Percentiles rank a stretch among this genome's conserved stretches.
Evolutionary conservation across 2,797 vertebrate species (phyloP).

Genomic region (Labroides dimidiatus): DNA sequence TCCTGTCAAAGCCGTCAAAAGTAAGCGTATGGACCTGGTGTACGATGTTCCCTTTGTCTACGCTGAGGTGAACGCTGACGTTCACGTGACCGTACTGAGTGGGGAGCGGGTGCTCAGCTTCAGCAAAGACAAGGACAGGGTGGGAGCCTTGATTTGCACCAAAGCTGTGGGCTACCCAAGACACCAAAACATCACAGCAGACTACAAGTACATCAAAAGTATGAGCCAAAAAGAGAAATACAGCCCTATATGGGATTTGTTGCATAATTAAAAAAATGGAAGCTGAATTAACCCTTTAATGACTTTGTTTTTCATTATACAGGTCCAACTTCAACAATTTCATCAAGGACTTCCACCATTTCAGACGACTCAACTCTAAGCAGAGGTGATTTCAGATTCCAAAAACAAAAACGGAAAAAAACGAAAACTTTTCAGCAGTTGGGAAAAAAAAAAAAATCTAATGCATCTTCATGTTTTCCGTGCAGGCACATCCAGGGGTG

Average conservation of each 20-base stretch:
- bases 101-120: conserved; percentile 77
- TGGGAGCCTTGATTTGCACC: conserved; percentile 93
- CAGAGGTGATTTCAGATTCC: conserved; percentile 48
- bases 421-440: fast-evolving
- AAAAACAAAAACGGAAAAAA: fast-evolving
- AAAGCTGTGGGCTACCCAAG: conserved; percentile 84
- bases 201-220: conserved; percentile 88
- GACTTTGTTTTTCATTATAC: conserved; percentile 14
- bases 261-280: not conserved
- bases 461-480: conserved; percentile 17
- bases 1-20: conserved; percentile 87
- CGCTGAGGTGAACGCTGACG: conserved; percentile 92
- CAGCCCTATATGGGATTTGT: not conserved
- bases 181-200: conserved; percentile 85
- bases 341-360: conserved; percentile 40
- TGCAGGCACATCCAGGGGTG: conserved; percentile 27
- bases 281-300: not conserved
- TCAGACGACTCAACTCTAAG: conserved; percentile 55
- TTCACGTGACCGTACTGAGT: conserved; percentile 77
- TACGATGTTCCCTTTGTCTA: conserved; percentile 91
- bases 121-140: conserved; percentile 79
- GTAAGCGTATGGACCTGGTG: conserved; percentile 79
- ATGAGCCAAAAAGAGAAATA: conserved; percentile 47
- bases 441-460: not conserved
- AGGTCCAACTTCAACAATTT: conserved; percentile 62